A percentile compares a stretch with the other conserved stretches of the same genome.
These are phyloP conservation scores for Myopa tessellatipennis DNA, from an alignment of 2,888 invertebrate species.

Conservation along the genomic window DNA sequence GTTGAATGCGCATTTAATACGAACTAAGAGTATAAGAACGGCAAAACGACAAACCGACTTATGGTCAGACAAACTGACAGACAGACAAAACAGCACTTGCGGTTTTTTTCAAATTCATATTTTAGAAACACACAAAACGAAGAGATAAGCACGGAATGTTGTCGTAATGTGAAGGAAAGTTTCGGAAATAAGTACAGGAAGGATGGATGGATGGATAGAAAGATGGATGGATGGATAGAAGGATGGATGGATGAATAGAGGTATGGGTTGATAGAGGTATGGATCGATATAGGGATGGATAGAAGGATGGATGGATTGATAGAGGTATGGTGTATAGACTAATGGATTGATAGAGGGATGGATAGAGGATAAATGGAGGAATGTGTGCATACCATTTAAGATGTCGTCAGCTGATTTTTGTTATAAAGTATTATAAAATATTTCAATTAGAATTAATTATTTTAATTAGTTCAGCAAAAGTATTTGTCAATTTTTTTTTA, in stretches of 20 bases:
- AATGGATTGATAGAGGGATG: constrained; percentile 47
- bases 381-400: constrained; percentile 49
- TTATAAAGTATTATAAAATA: background rate
- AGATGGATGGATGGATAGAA: too few relatives aligned
- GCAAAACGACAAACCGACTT: background rate
- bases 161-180: background rate
- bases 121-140: background rate
- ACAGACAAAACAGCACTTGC: background rate
- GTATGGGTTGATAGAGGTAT: background rate
- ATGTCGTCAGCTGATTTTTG: constrained; percentile 42
- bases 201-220: constrained; percentile 5
- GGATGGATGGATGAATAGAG: too few relatives aligned
- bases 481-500: background rate
- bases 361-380: constrained; percentile 30
- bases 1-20: too few relatives aligned
- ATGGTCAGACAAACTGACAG: background rate
- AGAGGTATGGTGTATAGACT: too few relatives aligned
- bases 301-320: constrained; percentile 44
- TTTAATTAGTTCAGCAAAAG: background rate
- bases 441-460: constrained; percentile 18
- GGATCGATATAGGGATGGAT: constrained; percentile 44
- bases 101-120: background rate
- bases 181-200: background rate
- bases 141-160: background rate
- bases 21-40: too few relatives aligned